Conservation (phyloP, 2,888 invertebrate genomes). For the Caenorhabditis sulstoni region DNA sequence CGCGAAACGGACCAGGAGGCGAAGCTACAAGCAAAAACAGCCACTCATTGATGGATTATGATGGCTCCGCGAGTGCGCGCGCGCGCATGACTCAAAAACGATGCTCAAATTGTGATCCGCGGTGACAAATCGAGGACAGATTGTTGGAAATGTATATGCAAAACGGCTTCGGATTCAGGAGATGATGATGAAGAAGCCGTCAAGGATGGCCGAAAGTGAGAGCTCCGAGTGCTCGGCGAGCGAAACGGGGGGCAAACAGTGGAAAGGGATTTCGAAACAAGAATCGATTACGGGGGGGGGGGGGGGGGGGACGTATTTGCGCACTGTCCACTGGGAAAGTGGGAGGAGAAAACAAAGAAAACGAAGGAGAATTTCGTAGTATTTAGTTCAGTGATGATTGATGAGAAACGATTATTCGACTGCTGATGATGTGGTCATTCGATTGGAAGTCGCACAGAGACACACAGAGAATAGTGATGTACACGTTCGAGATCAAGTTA, state of each 20-base stretch:
- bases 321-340: conserved; percentile 44
- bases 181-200: conserved; percentile 16
- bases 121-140: conserved; percentile 34
- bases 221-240: background rate
- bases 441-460: background rate
- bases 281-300: conserved; percentile 45
- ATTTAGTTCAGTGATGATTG: conserved; percentile 58
- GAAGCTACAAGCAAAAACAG: background rate
- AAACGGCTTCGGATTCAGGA: background rate
- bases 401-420: conserved; percentile 16
- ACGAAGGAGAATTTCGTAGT: conserved; percentile 20
- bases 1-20: conserved; percentile 10
- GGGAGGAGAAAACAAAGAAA: conserved; percentile 48
- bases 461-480: too few species aligned
- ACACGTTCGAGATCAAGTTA: background rate
- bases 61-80: conserved; percentile 18
- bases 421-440: background rate
- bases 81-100: conserved; percentile 9
- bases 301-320: conserved; percentile 41
- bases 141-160: conserved; percentile 9
- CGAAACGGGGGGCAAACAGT: conserved; percentile 15
- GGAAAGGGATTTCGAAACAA: conserved; percentile 45
- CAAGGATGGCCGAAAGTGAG: background rate
- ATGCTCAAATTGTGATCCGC: conserved; percentile 50
- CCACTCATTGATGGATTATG: conserved; percentile 52